Base-by-base conservation (phyloP, 1,140 invertebrate genomes). In the Lepeophtheirus salmonis region DNA sequence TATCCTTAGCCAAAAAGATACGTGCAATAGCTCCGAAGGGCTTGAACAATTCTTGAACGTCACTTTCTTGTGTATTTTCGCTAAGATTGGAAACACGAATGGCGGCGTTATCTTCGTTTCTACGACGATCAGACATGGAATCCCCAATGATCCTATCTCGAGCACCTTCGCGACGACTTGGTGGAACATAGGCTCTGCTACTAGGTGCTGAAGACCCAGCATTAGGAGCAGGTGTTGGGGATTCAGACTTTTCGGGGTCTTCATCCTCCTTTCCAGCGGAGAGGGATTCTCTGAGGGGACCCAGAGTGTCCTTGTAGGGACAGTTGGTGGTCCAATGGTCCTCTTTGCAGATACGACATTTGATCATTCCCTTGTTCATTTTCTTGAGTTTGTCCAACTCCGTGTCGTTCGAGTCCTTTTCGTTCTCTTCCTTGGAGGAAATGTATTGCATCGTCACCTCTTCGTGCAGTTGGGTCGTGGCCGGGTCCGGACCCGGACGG, bases 311-410 rank as follows among this genome's bases (percentile, higher is more conserved):
- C 72, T 95, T 95, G 77, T 88, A 97, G 1, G 92, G 92, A 78
- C 92, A 97, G 65, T 89, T 89, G 51, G 87, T 81, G 3, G 90
- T 95, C 89, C 91, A 97, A 77, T 97, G 92, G 65, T 96, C 91
- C 16, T 87, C 87, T 68, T 88, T 88, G 74, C 91, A 97, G 61
- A 83, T 88, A 71, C 92, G 79, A 69, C 92, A 97, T 68, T 88
- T 89, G 56, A 95, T 86, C 66, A 89, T 79, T 65, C 84, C 82
- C 68, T 71, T 68, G 50, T 82, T 85, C 64, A 81, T 78, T 16
- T 76, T 78, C 67, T 83, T 83, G 56, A 86, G 66, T 67, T 84
- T 87, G 63, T 84, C 80, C 16, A 89, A 70, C 16, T 79, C 30
- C 18, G 59, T 22, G 68, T 86, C 86, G 64, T 94, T 89, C 67